A percentile compares a stretch with the other conserved stretches of the same genome.
phyloP scores from a whole-genome alignment of 2,113 vertebrate species.

The Formicarius rufipectus region DNA sequence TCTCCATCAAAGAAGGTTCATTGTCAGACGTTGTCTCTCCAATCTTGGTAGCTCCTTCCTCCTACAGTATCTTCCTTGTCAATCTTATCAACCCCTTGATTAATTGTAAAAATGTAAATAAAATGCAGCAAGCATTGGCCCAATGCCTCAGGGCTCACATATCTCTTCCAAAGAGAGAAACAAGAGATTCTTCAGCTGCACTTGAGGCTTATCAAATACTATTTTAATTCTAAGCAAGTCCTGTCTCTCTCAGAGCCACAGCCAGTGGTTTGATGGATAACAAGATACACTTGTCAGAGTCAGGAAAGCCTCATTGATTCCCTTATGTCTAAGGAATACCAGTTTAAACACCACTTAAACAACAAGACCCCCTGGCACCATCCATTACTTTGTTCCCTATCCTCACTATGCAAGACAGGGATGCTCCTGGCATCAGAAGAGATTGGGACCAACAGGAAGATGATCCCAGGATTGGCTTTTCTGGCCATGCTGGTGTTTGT shows the following conservation, averaged over 20 bases:
- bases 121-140: neutral
- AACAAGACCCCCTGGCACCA: neutral
- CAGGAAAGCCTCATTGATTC: neutral
- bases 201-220: neutral
- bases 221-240: neutral
- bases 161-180: neutral
- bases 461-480: neutral
- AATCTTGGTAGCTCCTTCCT: no score
- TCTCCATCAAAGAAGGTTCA: no score
- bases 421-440: neutral
- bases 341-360: neutral
- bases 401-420: neutral
- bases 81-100: neutral
- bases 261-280: neutral
- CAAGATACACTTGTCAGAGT: neutral
- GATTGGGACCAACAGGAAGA: neutral
- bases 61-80: neutral
- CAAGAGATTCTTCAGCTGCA: neutral
- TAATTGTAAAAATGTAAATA: neutral
- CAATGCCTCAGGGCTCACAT: accelerated
- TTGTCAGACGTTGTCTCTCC: no score
- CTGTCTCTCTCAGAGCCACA: neutral
- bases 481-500: neutral
- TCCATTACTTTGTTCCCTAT: neutral
- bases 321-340: neutral